Evolutionary conservation across 2,113 vertebrate species (phyloP).

Genomic region (Oreamnos americanus): DNA sequence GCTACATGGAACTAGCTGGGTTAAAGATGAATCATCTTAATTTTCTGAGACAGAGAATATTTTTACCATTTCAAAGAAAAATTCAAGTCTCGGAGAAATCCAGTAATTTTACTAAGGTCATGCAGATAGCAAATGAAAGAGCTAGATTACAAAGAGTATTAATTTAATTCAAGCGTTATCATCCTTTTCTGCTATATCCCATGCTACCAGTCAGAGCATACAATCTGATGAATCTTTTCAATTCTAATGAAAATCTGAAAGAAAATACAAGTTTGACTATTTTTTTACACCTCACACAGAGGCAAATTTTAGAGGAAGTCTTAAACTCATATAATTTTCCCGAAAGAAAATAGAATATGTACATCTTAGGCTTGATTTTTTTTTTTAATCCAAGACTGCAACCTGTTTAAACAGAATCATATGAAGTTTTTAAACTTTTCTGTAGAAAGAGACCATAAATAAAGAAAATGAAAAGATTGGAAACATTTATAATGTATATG

Average conservation of each 20-base stretch:
- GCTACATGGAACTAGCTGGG: not conserved
- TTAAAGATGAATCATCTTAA: not conserved
- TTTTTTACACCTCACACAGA: not conserved
- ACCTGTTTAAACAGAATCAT: not conserved
- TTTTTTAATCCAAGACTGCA: not conserved
- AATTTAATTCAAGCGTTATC: not conserved
- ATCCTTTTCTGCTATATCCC: not conserved
- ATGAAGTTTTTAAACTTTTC: not conserved
- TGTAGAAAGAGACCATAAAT: not conserved
- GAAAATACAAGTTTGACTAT: not conserved
- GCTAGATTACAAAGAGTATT: not conserved
- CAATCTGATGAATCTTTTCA: not conserved
- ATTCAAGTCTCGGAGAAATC: not conserved
- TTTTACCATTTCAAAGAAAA: not conserved
- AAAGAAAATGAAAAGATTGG: not conserved
- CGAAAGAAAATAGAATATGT: not conserved
- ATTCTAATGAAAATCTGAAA: not conserved
- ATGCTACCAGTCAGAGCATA: not conserved
- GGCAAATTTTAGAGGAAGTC: not conserved
- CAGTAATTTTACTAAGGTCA: not conserved
- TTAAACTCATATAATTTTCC: not conserved
- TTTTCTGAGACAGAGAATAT: not conserved
- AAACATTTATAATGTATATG: not conserved
- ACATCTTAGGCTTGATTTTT: not conserved
- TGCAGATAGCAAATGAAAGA: not conserved